Evolutionary conservation across 2,888 invertebrate genomes (phyloP), one percentile per base, ranked within the genome.

Genomic region (Mythimna albipuncta): DNA sequence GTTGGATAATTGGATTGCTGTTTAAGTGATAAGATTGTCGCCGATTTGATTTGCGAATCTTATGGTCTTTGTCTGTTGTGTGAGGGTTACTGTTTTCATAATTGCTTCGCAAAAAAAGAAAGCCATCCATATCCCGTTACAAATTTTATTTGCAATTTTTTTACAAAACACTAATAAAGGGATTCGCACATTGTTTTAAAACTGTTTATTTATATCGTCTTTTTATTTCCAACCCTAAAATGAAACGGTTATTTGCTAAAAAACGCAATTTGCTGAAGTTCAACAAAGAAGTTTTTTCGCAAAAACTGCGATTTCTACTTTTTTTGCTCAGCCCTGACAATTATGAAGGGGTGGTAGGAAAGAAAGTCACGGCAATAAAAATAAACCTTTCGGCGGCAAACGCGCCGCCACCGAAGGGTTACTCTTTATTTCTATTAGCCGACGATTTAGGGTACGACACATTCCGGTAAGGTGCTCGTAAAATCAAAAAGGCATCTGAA

Each of bases 321-420:
- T 92, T 94, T 92, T 90, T 81, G 81, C 85, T 86, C 90, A 92
- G 93, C 92, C 93, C 91, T 92, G 87, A 90, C 95, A 93, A 94
- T 95, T 94, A 94, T 93, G 93, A 94, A 94, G 92, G 94, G 94
- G 93, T 93, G 90, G 89, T 90, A 90, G 90, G 91, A 94, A 93
- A 95, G 94, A 95, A 94, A 95, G 94, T 94, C 89, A 87, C 85
- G 89, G 92, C 91, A 93, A 95, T 95, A 96, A 96, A 95, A 94
- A 90, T 95, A 95, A 96, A 94, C 95, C 95, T 94, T 94, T 95
- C 94, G 93, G 93, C 94, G 91, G 93, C 93, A 91, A 93, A 92
- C 89, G 91, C 89, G 84, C 93, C 92, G 92, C 93, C 93, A 92
- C 93, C 93, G 95, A 95, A 95, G 96, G 96, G 96, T 95, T 95